phyloP scores from a whole-genome alignment of 2,888 invertebrate genomes.

The Muschampia plurimacula region DNA sequence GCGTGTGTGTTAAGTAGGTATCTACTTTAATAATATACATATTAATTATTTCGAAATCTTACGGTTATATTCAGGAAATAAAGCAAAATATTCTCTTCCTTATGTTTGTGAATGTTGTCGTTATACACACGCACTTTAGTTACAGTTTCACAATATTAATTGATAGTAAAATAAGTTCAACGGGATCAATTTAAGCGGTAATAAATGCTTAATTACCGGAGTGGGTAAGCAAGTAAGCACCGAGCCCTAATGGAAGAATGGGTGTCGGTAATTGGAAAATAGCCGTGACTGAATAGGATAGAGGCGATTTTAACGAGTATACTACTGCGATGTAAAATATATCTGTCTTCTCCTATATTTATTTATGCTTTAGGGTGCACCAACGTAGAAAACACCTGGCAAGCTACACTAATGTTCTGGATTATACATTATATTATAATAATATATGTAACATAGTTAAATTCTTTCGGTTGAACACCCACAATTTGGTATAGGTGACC shows the following conservation, averaged over 20 bases:
- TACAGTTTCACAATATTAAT: conserved; percentile 17
- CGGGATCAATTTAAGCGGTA: conserved; percentile 62
- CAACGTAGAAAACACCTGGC: too few relatives aligned
- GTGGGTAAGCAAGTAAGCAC: conserved; percentile 52
- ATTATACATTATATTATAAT: too few relatives aligned
- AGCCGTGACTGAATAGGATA: conserved; percentile 39
- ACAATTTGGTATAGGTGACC: too few relatives aligned
- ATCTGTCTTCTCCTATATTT: too few relatives aligned
- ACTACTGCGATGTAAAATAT: conserved; percentile 8
- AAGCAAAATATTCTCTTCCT: neutral
- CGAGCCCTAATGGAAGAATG: conserved; percentile 56
- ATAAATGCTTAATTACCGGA: conserved; percentile 63
- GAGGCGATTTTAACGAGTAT: conserved; percentile 31
- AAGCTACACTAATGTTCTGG: too few relatives aligned
- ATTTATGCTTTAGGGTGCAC: too few relatives aligned
- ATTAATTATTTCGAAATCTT: too few relatives aligned
- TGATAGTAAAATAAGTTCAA: conserved; percentile 44
- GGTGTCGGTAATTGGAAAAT: conserved; percentile 54
- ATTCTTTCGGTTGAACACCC: too few relatives aligned
- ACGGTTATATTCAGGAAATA: too few relatives aligned
- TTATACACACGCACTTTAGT: conserved; percentile 14
- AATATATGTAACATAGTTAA: too few relatives aligned
- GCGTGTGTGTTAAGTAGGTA: too few relatives aligned
- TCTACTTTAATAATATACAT: too few relatives aligned
- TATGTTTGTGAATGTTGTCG: neutral